Evolutionary conservation across 2,113 vertebrate genomes (phyloP).

Genomic region (Microtus oregoni): DNA sequence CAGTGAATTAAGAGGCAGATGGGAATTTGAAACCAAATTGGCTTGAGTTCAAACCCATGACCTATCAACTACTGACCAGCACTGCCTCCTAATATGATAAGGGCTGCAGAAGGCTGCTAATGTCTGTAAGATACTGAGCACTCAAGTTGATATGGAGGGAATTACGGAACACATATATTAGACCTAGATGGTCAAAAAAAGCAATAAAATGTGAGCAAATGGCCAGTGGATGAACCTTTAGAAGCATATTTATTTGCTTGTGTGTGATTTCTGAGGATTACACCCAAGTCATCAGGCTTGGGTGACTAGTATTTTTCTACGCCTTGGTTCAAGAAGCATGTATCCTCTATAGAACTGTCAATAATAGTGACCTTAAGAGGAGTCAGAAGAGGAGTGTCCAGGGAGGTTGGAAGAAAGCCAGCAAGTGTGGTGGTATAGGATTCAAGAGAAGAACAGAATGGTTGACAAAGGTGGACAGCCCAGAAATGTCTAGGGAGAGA

Average conservation of each 20-base stretch:
- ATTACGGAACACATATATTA: neutral
- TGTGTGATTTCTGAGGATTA: neutral
- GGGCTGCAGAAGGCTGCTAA: neutral
- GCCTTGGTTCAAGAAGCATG: neutral
- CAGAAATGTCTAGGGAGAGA: neutral
- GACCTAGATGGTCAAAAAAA: neutral
- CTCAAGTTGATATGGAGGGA: neutral
- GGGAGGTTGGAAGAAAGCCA: neutral
- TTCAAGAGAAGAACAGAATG: neutral
- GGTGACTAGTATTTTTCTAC: neutral
- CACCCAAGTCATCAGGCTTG: neutral
- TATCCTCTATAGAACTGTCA: neutral
- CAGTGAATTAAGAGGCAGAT: constrained; percentile 27
- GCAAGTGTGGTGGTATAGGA: neutral
- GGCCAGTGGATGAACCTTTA: neutral
- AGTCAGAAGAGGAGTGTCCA: neutral
- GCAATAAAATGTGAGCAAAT: neutral
- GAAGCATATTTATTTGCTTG: neutral
- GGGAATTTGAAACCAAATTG: constrained; percentile 38
- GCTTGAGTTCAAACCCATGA: neutral
- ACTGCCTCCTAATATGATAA: neutral
- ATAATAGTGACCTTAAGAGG: neutral
- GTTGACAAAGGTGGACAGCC: neutral
- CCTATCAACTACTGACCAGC: neutral
- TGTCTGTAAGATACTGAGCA: neutral